Evolutionary conservation across 1,140 invertebrate genomes (phyloP).

Genomic region (Nasonia longicornis): DNA sequence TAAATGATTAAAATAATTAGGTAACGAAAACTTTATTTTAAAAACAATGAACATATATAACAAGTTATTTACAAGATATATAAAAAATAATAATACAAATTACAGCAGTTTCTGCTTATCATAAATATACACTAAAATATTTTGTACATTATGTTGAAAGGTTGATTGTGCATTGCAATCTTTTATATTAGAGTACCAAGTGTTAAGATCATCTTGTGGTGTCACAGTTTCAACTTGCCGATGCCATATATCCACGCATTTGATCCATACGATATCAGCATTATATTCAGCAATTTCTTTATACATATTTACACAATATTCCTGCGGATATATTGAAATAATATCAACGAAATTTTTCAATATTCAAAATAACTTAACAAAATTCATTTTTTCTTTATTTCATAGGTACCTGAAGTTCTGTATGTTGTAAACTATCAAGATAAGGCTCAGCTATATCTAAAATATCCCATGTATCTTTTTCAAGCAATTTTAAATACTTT

Average conservation of each 20-base stretch:
- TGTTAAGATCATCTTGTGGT: conserved; percentile 43
- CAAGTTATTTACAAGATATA: conserved; percentile 9
- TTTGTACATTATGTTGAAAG: conserved; percentile 50
- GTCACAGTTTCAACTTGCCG: conserved; percentile 41
- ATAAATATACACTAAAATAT: conserved; percentile 49
- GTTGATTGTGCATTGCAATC: conserved; percentile 45
- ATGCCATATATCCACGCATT: conserved; percentile 63
- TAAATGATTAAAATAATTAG: background rate
- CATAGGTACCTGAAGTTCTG: conserved; percentile 71
- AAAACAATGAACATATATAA: background rate
- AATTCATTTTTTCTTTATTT: conserved; percentile 5
- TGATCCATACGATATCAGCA: conserved; percentile 63
- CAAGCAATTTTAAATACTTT: conserved; percentile 69
- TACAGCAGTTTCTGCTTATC: conserved; percentile 24
- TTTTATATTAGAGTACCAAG: conserved; percentile 49
- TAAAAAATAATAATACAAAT: background rate
- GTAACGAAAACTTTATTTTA: background rate
- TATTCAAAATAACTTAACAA: background rate
- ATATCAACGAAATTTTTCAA: conserved; percentile 18
- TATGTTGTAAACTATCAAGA: conserved; percentile 73
- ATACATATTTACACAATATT: conserved; percentile 60
- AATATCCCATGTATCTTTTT: conserved; percentile 67
- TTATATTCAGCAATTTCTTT: conserved; percentile 60
- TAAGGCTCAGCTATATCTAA: conserved; percentile 69
- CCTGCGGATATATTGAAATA: conserved; percentile 49